Evolutionary conservation across 2,797 vertebrate species (phyloP).

Genomic region (Melanogrammus aeglefinus): DNA sequence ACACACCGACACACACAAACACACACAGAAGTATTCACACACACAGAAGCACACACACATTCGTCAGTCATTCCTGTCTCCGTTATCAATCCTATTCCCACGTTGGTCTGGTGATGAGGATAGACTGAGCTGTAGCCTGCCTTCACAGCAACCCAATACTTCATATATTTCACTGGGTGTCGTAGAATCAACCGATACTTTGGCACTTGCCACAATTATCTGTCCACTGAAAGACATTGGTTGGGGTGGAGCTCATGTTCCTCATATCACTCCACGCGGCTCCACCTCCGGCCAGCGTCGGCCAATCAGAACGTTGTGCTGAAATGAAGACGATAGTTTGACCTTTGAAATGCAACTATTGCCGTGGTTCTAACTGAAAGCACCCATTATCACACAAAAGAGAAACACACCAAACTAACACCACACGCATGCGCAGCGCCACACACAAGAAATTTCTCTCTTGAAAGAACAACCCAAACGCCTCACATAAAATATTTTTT

Average conservation of each 20-base stretch:
- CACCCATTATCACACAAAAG: too few relatives aligned
- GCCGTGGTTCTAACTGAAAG: too few relatives aligned
- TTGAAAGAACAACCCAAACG: too few relatives aligned
- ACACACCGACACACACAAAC: constrained; percentile 12
- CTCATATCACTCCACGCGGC: constrained; percentile 8
- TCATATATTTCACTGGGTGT: constrained; percentile 66
- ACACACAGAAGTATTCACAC: constrained; percentile 27
- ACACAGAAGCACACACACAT: constrained; percentile 30
- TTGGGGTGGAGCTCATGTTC: constrained; percentile 61
- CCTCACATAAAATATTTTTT: too few relatives aligned
- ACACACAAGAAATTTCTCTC: too few relatives aligned
- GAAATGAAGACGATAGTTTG: constrained; percentile 33
- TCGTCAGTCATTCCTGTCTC: constrained; percentile 77
- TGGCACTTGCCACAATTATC: constrained; percentile 54
- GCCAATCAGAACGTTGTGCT: constrained; percentile 53
- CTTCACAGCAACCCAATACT: constrained; percentile 69
- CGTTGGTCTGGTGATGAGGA: constrained; percentile 68
- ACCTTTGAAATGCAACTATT: constrained; percentile 34
- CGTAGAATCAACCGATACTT: constrained; percentile 68
- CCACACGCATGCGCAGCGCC: too few relatives aligned
- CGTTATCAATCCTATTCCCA: constrained; percentile 77
- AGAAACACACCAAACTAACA: too few relatives aligned
- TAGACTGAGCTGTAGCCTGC: constrained; percentile 62
- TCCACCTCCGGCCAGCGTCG: constrained; percentile 7
- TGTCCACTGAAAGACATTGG: constrained; percentile 39